phyloP scores from a whole-genome alignment of 2,797 vertebrate genomes.

The Falco peregrinus region DNA sequence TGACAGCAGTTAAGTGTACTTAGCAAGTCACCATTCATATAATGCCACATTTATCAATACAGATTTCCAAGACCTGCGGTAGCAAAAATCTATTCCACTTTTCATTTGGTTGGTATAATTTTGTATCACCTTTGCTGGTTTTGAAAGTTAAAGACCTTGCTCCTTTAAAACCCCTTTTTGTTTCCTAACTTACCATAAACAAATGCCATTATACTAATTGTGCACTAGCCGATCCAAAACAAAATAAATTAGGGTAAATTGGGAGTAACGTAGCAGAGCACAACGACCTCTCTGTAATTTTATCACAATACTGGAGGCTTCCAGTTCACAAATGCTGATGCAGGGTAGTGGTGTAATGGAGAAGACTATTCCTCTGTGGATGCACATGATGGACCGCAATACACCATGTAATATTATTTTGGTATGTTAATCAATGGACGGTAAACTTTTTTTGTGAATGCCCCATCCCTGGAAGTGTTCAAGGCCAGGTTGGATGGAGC shows the following conservation, averaged over 20 bases:
- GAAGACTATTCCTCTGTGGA: not conserved
- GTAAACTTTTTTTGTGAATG: not conserved
- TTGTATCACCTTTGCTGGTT: not conserved
- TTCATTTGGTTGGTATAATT: not conserved
- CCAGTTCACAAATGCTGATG: not conserved
- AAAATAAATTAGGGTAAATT: not conserved
- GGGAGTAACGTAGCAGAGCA: not conserved
- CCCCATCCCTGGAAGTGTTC: too few relatives aligned
- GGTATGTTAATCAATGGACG: not conserved
- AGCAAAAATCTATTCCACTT: not conserved
- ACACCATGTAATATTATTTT: not conserved
- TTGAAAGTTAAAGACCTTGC: not conserved
- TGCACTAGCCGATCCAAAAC: not conserved
- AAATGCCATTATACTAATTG: not conserved
- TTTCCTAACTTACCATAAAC: not conserved
- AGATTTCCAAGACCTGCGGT: not conserved
- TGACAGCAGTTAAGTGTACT: not conserved
- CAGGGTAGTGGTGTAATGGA: not conserved
- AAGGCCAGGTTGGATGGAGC: too few relatives aligned
- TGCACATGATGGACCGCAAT: not conserved
- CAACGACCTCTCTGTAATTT: not conserved
- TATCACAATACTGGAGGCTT: not conserved
- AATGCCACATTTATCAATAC: not conserved
- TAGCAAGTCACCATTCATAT: not conserved
- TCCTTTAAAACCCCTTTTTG: not conserved